A percentile compares a stretch with the other conserved stretches of the same genome.
These are phyloP conservation scores for Electrophaes corylata DNA, from an alignment of 2,888 invertebrate genomes.

Conservation along the genomic window DNA sequence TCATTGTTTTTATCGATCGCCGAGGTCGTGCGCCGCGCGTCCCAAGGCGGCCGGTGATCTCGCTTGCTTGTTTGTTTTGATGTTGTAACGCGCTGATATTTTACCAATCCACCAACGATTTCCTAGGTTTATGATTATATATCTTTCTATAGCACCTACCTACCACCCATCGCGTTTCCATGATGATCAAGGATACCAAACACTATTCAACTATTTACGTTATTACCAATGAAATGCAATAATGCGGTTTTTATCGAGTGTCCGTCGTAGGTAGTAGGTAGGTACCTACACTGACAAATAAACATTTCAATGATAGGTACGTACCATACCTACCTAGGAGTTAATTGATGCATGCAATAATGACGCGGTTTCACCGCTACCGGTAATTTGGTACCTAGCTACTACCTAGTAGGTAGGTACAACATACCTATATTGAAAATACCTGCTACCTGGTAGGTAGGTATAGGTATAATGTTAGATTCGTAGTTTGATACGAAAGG, in stretches of 20 bases:
- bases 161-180: neutral
- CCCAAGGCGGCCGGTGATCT: conserved; percentile 59
- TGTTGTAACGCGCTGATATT: conserved; percentile 41
- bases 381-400: conserved; percentile 14
- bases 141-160: neutral
- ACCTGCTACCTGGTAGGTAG: no score
- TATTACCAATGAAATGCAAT: no score
- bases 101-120: neutral
- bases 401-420: conserved; percentile 3
- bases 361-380: conserved; percentile 21
- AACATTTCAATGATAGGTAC: neutral
- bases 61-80: conserved; percentile 78
- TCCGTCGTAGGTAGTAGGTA: no score
- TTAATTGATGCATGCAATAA: conserved; percentile 22
- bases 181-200: no score
- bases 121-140: no score
- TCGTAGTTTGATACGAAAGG: no score
- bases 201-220: no score
- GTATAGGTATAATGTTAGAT: no score
- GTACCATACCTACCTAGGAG: neutral
- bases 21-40: conserved; percentile 57
- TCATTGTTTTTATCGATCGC: conserved; percentile 81
- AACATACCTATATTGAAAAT: no score
- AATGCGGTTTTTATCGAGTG: no score
- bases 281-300: neutral